Evolutionary conservation across 2,888 invertebrate genomes (phyloP), one percentile per base, ranked within the genome.

Genomic region (Enchytraeus crypticus): DNA sequence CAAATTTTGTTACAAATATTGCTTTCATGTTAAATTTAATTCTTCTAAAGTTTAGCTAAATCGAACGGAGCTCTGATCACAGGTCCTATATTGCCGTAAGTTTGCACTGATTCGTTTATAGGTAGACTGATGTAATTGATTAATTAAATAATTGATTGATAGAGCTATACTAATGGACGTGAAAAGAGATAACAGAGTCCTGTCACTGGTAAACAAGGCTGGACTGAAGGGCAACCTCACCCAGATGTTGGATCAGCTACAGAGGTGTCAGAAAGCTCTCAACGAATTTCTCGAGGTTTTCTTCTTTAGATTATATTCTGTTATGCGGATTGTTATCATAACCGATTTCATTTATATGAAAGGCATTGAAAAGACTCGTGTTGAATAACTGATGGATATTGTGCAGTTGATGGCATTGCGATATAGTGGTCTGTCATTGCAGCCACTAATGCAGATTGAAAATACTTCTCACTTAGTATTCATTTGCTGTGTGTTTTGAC

Each of bases 201-300:
- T 91, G 14, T 87, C 90, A 3, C 71, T 82, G 58, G 83, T 85
- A 56, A 84, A 85, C 73, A 85, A 88, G 63, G 82, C 83, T 72
- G 85, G 88, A 74, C 78, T 91, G 71, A 83, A 83, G 69, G 85
- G 81, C 71, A 85, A 86, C n/a, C 83, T 98, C 14, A 86, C 86
- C 67, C 87, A 88, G 32, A 84, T 95, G 70, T 85, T 89, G 55
- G 92, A 93, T 67, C 91, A 95, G 77, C 82, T 98, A 53, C 84
- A 87, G 47, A 83, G 90, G 62, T 98, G 97, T 75, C 97, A 98
- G 79, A 88, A 90, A 71, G 92, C 92, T 63, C 83, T 98, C 55
- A 92, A 93, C 76, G 88, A 92, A 71, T 98, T 92, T 77, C 85
- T 97, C 59, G 90, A 91, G 82, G 92, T 69, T 21, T 49, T 27